Conservation (phyloP, 2,113 vertebrate species). For the Argyrosomus japonicus region DNA sequence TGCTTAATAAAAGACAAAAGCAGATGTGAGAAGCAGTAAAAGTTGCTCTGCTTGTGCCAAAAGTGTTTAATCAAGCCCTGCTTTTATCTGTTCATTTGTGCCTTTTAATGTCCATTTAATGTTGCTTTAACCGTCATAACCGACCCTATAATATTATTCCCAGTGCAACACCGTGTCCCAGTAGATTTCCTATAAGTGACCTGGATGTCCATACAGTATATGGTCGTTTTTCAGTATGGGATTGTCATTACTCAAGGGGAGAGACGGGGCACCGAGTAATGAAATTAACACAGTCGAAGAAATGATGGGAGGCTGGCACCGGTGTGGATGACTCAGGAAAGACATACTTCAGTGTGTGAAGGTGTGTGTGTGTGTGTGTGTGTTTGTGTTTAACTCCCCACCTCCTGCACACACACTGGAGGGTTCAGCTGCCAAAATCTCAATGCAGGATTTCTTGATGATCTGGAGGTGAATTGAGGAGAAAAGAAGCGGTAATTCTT, state of each 20-base stretch:
- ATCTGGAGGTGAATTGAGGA: conserved; percentile 81
- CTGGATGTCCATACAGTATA: conserved; percentile 35
- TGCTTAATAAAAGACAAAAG: conserved; percentile 41
- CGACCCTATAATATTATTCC: conserved; percentile 27
- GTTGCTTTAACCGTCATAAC: conserved; percentile 41
- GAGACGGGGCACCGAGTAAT: conserved; percentile 18
- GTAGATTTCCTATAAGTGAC: conserved; percentile 52
- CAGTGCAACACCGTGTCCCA: neutral
- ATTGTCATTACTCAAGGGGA: conserved; percentile 34
- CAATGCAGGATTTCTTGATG: conserved; percentile 90
- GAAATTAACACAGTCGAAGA: conserved; percentile 42
- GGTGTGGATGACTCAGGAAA: conserved; percentile 20
- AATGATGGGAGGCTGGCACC: conserved; percentile 22
- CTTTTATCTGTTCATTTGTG: conserved; percentile 45
- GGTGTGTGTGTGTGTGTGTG: conserved; percentile 23
- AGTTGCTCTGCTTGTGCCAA: conserved; percentile 20
- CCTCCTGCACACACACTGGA: conserved; percentile 91
- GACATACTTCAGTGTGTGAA: conserved; percentile 3
- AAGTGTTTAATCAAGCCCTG: conserved; percentile 33
- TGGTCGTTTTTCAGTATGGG: conserved; percentile 33
- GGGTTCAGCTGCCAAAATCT: conserved; percentile 89
- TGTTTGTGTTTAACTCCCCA: conserved; percentile 71
- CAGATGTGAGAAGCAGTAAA: conserved; percentile 56
- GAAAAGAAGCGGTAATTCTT: neutral
- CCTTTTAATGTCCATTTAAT: conserved; percentile 39